phyloP scores from a whole-genome alignment of 2,113 vertebrate genomes.

The Dromas ardeola region DNA sequence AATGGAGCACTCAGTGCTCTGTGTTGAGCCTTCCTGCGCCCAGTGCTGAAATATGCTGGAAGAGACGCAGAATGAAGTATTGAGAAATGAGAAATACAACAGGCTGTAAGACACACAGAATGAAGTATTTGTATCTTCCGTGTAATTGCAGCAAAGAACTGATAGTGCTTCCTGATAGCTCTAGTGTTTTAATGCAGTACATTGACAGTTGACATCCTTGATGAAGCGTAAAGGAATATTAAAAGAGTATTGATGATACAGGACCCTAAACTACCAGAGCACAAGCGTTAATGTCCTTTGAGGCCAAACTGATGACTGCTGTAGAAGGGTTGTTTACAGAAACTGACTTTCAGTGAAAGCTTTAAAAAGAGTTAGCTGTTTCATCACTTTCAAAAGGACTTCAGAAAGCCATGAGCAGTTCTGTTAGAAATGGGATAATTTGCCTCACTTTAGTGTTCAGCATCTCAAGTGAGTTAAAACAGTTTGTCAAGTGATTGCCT shows the following conservation, averaged over 20 bases:
- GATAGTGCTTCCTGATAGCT: neutral
- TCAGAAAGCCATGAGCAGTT: neutral
- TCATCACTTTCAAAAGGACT: neutral
- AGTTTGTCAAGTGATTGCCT: neutral
- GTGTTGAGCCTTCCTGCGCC: neutral
- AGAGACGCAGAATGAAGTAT: neutral
- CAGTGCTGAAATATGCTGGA: neutral
- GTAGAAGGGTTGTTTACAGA: neutral
- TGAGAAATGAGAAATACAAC: neutral
- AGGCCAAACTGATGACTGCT: neutral
- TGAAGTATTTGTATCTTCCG: neutral
- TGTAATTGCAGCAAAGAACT: neutral
- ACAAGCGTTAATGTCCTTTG: neutral
- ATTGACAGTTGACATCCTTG: neutral
- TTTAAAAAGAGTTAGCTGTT: neutral
- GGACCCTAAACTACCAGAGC: neutral
- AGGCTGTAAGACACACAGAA: neutral
- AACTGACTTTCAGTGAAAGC: neutral
- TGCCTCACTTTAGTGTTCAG: neutral
- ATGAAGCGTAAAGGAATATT: neutral
- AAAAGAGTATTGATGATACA: fast-evolving
- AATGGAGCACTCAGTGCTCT: neutral
- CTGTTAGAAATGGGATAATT: neutral
- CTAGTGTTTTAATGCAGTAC: neutral
- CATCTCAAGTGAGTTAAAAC: neutral